Conservation (phyloP, 2,113 vertebrate genomes). For the Eurystomus gularis region DNA sequence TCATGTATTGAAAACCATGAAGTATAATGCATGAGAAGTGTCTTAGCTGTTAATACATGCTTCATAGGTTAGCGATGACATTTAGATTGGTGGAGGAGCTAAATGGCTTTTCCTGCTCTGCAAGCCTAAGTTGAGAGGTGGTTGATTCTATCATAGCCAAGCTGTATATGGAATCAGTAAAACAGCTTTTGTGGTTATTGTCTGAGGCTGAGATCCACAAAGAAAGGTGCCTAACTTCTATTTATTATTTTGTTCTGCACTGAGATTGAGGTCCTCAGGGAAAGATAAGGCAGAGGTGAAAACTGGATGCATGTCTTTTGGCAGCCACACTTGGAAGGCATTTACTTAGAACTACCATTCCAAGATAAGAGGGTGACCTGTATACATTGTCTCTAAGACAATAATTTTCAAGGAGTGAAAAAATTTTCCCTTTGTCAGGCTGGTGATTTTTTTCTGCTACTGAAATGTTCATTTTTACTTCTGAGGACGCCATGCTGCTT, state of each 20-base stretch:
- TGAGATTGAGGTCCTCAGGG: not conserved
- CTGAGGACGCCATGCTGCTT: not conserved
- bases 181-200: not conserved
- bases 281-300: not conserved
- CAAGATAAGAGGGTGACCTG: not conserved
- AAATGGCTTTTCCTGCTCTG: not conserved
- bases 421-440: not conserved
- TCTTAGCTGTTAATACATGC: not conserved
- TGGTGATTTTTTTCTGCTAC: not conserved
- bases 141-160: not conserved
- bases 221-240: not conserved
- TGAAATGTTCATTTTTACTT: not conserved
- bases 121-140: not conserved
- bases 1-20: not conserved
- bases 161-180: rapidly evolving
- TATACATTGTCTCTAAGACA: not conserved
- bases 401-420: not conserved
- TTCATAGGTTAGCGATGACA: not conserved
- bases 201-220: not conserved
- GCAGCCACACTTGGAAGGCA: not conserved
- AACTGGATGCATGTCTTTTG: not conserved
- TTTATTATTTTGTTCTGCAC: not conserved
- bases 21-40: not conserved
- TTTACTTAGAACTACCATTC: not conserved
- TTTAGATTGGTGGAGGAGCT: not conserved